Evolutionary conservation across 2,113 vertebrate genomes (phyloP), one percentile per base, ranked within the genome.

Genomic region (Melanerpes aurifrons): DNA sequence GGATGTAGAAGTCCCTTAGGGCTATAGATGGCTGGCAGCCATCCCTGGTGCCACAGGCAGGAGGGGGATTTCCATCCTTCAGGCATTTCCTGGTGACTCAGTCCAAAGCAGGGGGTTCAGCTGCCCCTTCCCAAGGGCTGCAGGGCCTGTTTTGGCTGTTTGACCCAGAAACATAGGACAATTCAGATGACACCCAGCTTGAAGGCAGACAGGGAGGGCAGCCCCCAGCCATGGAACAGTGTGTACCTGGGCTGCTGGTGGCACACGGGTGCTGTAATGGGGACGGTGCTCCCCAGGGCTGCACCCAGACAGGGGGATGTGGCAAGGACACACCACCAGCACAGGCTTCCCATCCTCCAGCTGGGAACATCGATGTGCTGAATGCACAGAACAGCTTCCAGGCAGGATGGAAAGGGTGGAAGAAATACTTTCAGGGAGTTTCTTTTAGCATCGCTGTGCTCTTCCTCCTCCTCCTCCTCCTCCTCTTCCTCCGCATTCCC

Each of bases 201-300:
- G 0, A 35, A 87, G 63, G 26, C 84, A 85, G 74, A 31, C 43
- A 57, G 64, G 61, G 86, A 86, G 56, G 56, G 76, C 78, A 90
- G 67, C 32, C 56, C 63, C 0, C 2, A 92, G 83, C 74, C 28
- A 6, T 1, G 5, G 59, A 53, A 88, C n/a, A 0, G 31, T 0
- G 0, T n/a, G 88, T 84, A 73, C 73, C 48, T 0, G 0, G 0
- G 43, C 74, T 87, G 50, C 58, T 1, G 12, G 64, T 4, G 5
- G 61, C 78, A 56, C 62, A 35, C 0, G 0, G 69, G 26, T 1
- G 0, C 15, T 0, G 18, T 80, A 95, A 92, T 0, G 53, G 15
- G 95, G 85, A 91, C 84, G 4, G 14, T 57, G 61, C 57, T 92
- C 89, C 87, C 89, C 32, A 69, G 92, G 67, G 87, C 87, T 76